Evolutionary conservation across 1,140 invertebrate species (phyloP), one percentile per base, ranked within the genome.

Genomic region (Halesus radiatus): DNA sequence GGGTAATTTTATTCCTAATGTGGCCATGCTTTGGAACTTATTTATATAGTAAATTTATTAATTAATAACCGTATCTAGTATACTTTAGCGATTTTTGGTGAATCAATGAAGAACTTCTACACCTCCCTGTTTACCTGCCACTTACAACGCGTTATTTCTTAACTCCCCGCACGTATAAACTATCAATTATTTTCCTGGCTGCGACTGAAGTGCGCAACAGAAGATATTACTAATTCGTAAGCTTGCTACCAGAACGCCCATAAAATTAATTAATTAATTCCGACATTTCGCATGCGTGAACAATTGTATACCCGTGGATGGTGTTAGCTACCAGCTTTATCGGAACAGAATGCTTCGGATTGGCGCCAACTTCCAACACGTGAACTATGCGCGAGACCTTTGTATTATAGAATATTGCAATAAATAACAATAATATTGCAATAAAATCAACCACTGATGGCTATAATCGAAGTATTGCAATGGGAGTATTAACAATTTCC

Each of bases 381-480:
- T 45, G 13, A 45, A 56, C 1, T 56, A 22, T 18, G 54, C 54
- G 13, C 10, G 7, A 45, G 54, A 22, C 54, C 54, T 56, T 56
- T 56, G 54, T 56, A n/a, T 56, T 3, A n/a, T n/a, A n/a, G n/a
- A n/a, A 56, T 10, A 56, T 22, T 4, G 20, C 56, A 60, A 60
- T 60, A 60, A 60, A 60, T 60, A 60, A 23, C 23, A 60, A 60
- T 60, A 60, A 23, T 60, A 13, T 60, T 18, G 56, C 56, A 60
- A 13, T 60, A 60, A 60, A 23, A 60, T 60, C 23, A 60, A 60
- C n/a, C 56, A 60, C 18, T 16, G 56, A 22, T 20, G 22, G 10
- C 18, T 22, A 18, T 20, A 60, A 60, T 60, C 56, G 56, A 60
- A 23, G 56, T 60, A 18, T 20, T 22, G 56, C 5, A 18, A 5